phyloP scores from a whole-genome alignment of 2,888 invertebrate species.

The Nemoura dubitans region DNA sequence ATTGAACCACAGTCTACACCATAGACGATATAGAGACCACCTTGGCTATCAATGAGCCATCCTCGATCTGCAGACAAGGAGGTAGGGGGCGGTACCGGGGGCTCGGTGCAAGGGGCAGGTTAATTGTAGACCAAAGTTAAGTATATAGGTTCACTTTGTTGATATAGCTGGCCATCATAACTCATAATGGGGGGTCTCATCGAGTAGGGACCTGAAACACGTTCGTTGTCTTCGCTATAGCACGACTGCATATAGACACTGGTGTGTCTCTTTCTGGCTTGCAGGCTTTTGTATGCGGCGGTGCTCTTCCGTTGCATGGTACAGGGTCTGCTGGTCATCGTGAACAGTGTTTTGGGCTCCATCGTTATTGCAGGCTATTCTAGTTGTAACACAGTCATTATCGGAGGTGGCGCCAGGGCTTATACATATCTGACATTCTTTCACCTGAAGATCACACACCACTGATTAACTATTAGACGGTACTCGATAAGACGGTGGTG shows the following conservation, averaged over 20 bases:
- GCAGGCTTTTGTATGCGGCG: neutral
- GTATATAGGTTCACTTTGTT: constrained; percentile 26
- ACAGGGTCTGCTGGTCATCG: neutral
- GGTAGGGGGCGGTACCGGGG: neutral
- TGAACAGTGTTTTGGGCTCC: neutral
- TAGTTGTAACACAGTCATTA: constrained; percentile 31
- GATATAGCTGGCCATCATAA: constrained; percentile 21
- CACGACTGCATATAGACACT: neutral
- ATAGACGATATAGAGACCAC: neutral
- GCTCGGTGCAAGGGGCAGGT: neutral
- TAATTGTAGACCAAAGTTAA: constrained; percentile 28
- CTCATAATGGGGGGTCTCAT: constrained; percentile 28
- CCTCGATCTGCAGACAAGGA: neutral
- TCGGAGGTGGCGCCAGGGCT: constrained; percentile 23
- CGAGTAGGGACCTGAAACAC: neutral
- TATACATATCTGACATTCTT: constrained; percentile 22
- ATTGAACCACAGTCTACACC: too few relatives aligned
- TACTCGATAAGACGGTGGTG: neutral
- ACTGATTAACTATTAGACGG: neutral
- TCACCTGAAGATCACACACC: constrained; percentile 16
- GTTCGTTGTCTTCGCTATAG: neutral
- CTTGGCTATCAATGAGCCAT: constrained; percentile 23
- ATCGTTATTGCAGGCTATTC: neutral
- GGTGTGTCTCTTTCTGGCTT: neutral
- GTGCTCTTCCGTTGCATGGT: neutral